A percentile compares a stretch with the other conserved stretches of the same genome.
Evolutionary conservation across 2,888 invertebrate species (phyloP).

Genomic region (Microplitis deprimator): DNA sequence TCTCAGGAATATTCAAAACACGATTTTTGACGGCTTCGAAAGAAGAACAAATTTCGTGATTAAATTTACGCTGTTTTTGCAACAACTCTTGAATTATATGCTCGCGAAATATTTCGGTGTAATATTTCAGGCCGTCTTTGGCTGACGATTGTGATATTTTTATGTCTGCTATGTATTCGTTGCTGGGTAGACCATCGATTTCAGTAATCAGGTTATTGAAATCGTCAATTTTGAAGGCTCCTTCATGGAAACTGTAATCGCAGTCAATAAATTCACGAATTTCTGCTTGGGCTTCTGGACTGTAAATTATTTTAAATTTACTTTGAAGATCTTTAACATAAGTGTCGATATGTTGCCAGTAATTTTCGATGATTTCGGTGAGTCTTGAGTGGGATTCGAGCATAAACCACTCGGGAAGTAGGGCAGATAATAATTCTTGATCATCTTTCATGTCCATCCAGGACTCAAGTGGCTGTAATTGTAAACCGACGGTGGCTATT

Average conservation of each 20-base stretch:
- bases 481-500: constrained; percentile 57
- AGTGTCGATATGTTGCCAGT: constrained; percentile 75
- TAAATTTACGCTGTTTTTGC: constrained; percentile 77
- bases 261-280: constrained; percentile 73
- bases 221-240: constrained; percentile 57
- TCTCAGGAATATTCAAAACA: constrained; percentile 82
- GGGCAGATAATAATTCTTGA: constrained; percentile 54
- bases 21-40: constrained; percentile 81
- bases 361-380: constrained; percentile 72
- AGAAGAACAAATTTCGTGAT: constrained; percentile 79
- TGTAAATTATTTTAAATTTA: constrained; percentile 76
- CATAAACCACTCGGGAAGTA: constrained; percentile 60
- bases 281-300: constrained; percentile 72
- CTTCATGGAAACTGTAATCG: constrained; percentile 69
- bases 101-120: constrained; percentile 74
- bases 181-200: constrained; percentile 72
- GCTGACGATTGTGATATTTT: constrained; percentile 78
- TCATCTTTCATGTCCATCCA: constrained; percentile 58
- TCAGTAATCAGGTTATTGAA: constrained; percentile 57
- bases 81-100: constrained; percentile 78
- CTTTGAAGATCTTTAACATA: constrained; percentile 74
- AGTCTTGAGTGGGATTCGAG: constrained; percentile 74
- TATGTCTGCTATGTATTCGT: constrained; percentile 80
- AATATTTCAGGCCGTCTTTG: constrained; percentile 76
- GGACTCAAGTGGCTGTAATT: constrained; percentile 61